Conservation (phyloP, 2,797 vertebrate genomes). For the Bradypodion pumilum region DNA sequence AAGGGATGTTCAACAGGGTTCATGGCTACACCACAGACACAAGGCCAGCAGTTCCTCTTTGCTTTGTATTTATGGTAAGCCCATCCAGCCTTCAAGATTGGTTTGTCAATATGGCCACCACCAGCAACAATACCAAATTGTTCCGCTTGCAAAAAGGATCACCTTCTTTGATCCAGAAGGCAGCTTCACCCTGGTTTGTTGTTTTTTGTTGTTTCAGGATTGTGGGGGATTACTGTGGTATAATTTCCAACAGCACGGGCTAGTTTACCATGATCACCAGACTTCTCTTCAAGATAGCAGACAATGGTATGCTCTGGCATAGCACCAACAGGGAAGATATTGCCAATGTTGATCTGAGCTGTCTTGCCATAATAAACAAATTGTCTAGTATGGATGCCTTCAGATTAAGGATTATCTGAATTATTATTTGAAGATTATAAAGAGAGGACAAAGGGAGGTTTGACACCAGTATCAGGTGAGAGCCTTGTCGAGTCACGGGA, state of each 20-base stretch:
- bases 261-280: conserved; percentile 94
- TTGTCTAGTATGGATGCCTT: conserved; percentile 97
- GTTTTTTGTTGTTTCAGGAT: conserved; percentile 95
- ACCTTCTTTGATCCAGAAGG: conserved; percentile 98
- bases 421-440: too few relatives aligned
- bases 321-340: conserved; percentile 93
- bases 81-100: too few relatives aligned
- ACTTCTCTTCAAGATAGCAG: conserved; percentile 96
- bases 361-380: conserved; percentile 99
- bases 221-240: conserved; percentile 97
- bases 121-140: conserved; percentile 97
- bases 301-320: conserved; percentile 99
- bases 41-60: too few relatives aligned
- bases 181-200: conserved; percentile 95
- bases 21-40: too few relatives aligned
- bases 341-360: conserved; percentile 97
- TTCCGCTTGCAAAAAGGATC: conserved; percentile 94
- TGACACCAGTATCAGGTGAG: not conserved
- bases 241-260: conserved; percentile 98
- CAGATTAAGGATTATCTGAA: too few relatives aligned
- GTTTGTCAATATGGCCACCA: too few relatives aligned
- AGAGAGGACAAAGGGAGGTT: too few relatives aligned
- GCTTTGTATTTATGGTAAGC: too few relatives aligned
- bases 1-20: too few relatives aligned
- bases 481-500: too few relatives aligned